Base-by-base conservation (phyloP, 2,888 invertebrate species). In the Xanthorhoe spadicearia region DNA sequence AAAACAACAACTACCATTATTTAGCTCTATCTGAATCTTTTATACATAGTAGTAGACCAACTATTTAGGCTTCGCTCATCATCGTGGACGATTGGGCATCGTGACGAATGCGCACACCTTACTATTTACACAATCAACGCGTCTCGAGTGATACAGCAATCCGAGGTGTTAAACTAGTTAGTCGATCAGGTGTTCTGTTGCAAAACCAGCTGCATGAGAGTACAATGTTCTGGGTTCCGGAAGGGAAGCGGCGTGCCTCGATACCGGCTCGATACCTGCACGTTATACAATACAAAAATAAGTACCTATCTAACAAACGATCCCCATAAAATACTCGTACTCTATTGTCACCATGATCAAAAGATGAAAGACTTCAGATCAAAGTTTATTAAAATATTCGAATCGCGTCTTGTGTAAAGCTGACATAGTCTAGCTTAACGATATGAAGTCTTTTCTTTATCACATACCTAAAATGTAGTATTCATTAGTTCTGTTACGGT, bases 1-100 rank as follows among this genome's bases (percentile, higher is more conserved):
- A 92, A 92, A 92, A 92, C 92, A 91, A 90, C 92, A 88, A 89
- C 92, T 93, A 92, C 92, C 79, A 81, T 88, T 85, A 87, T 89
- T 88, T 87, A 83, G 78, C 83, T 72, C 91, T 81, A 83, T 86
- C 74, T 80, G 81, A 84, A 85, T 82, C 81, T 65, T 64, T 86
- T 83, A 83, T 82, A 86, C 77, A 77, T 79, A 80, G 75, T 78
- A 83, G 84, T 88, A 89, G 86, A 88, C 83, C 87, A 83, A 83
- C 83, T 83, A 84, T 73, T 84, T 85, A 90, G 90, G 90, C 91
- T 76, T 82, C 76, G 78, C 79, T 83, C 79, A 76, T 76, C 15
- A 48, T 48, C 74, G 76, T 35, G 51, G 72, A 70, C 73, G 75
- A 69, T 70, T 74, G 77, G 75, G 69, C 72, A 64, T 38, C 64